A percentile compares a stretch with the other conserved stretches of the same genome.
Conservation (phyloP, 92 coral and sea anemone species). For the Zoanthus solanderi region DNA sequence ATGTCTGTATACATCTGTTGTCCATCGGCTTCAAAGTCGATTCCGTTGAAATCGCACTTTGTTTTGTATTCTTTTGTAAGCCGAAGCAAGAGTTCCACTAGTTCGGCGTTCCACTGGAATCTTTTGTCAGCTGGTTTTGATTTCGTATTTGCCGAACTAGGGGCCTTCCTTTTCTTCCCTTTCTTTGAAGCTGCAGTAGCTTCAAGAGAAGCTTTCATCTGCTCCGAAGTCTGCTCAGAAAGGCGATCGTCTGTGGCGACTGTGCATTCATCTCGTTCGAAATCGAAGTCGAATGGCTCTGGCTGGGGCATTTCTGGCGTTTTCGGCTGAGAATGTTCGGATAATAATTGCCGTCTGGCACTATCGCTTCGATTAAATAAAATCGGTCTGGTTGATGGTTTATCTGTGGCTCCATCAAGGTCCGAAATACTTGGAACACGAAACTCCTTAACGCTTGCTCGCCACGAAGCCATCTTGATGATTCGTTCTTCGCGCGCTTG, state of each 20-base stretch:
- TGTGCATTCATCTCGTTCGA: conserved; percentile 18
- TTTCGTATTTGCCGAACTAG: conserved; percentile 20
- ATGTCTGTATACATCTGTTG: conserved; percentile 8
- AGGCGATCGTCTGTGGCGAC: conserved; percentile 26
- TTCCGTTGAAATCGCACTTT: conserved; percentile 8
- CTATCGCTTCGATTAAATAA: conserved; percentile 15
- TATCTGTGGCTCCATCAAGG: conserved; percentile 13
- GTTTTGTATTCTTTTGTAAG: conserved; percentile 8
- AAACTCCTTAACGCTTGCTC: background rate
- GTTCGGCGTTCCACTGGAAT: background rate
- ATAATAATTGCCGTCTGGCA: conserved; percentile 16
- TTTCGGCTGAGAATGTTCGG: conserved; percentile 18
- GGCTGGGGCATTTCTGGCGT: conserved; percentile 26
- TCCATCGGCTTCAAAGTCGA: conserved; percentile 3
- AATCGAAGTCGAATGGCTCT: conserved; percentile 14
- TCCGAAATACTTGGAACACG: conserved; percentile 17
- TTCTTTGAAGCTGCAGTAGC: conserved; percentile 21
- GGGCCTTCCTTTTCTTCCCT: conserved; percentile 22
- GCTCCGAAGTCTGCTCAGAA: conserved; percentile 22
- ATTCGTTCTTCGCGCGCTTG: background rate
- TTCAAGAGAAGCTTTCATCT: conserved; percentile 18
- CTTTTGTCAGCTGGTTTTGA: conserved; percentile 1
- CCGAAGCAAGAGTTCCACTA: conserved; percentile 9
- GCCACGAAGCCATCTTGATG: background rate
- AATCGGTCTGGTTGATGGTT: conserved; percentile 14